Conservation (phyloP, 2,888 invertebrate species). For the Calameuta pallipes region DNA sequence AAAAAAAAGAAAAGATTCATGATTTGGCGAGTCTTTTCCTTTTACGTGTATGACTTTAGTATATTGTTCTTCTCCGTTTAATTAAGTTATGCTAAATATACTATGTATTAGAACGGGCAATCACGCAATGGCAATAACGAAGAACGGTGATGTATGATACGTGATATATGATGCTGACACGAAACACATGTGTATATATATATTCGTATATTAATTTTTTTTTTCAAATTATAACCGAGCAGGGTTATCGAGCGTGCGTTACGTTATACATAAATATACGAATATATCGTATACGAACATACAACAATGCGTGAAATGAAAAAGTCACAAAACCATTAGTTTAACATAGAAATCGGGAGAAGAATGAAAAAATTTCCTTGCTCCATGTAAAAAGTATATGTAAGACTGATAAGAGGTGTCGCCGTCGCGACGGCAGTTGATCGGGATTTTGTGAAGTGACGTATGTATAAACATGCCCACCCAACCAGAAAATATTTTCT, state of each 20-base stretch:
- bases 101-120: neutral
- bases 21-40: too few relatives aligned
- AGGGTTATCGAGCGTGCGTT: neutral
- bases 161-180: neutral
- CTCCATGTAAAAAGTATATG: neutral
- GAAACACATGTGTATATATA: neutral
- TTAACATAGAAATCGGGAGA: neutral
- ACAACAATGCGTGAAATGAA: neutral
- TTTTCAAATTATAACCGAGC: neutral
- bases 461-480: constrained; percentile 18
- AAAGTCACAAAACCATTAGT: neutral
- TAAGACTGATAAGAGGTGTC: neutral
- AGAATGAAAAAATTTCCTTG: neutral
- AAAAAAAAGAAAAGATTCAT: too few relatives aligned
- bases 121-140: neutral
- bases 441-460: neutral
- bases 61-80: neutral
- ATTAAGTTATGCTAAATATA: neutral
- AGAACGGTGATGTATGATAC: neutral
- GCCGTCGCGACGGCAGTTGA: neutral
- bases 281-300: neutral
- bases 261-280: neutral
- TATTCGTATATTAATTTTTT: neutral
- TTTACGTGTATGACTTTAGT: neutral
- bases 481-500: constrained; percentile 2